Evolutionary conservation across 2,113 vertebrate species (phyloP).

Genomic region (Mellivora capensis): DNA sequence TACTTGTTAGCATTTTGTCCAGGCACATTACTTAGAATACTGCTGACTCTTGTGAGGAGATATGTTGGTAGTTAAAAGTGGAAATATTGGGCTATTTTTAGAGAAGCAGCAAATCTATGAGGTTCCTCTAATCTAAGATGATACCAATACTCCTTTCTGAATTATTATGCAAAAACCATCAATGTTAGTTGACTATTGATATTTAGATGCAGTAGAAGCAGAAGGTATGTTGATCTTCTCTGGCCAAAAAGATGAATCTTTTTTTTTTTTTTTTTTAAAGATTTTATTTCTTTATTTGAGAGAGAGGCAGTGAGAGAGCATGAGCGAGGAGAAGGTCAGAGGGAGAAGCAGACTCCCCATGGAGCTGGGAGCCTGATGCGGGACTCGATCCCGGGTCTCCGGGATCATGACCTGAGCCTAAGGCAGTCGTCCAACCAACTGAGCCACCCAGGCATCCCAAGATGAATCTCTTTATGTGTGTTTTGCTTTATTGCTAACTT

Average conservation of each 20-base stretch:
- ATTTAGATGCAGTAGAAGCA: neutral
- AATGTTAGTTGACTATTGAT: neutral
- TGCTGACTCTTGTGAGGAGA: neutral
- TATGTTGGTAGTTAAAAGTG: neutral
- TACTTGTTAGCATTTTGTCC: neutral
- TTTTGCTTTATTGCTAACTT: neutral
- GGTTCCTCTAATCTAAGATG: neutral
- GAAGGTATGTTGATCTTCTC: neutral
- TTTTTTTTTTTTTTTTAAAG: too few relatives aligned
- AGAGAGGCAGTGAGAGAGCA: too few relatives aligned
- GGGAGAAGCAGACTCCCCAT: too few relatives aligned
- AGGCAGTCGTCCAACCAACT: too few relatives aligned
- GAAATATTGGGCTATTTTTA: neutral
- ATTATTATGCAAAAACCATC: neutral
- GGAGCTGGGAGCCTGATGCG: too few relatives aligned
- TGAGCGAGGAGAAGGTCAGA: too few relatives aligned
- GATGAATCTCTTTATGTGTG: neutral
- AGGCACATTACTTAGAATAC: neutral
- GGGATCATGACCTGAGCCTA: too few relatives aligned
- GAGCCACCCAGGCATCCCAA: too few relatives aligned
- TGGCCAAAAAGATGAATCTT: neutral
- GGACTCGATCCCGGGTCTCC: too few relatives aligned
- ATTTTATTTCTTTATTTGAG: too few relatives aligned
- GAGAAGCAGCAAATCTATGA: neutral
- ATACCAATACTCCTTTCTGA: neutral